phyloP scores from a whole-genome alignment of 2,113 vertebrate genomes.

The Oncorhynchus nerka region DNA sequence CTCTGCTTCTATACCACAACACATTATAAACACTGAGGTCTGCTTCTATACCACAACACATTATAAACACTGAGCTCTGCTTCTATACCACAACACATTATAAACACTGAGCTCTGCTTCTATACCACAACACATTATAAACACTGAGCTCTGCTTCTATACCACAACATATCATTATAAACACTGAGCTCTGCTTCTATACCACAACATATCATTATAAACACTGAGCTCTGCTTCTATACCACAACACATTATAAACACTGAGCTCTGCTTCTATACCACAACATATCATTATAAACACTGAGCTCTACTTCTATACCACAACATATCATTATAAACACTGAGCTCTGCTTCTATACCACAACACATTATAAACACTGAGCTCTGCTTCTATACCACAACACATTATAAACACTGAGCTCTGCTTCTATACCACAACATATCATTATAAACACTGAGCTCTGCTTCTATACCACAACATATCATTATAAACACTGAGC shows the following conservation, averaged over 20 bases:
- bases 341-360: background rate
- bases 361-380: background rate
- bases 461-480: too few relatives aligned
- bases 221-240: too few relatives aligned
- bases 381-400: background rate
- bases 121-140: conserved; percentile 9
- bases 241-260: conserved; percentile 23
- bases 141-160: background rate
- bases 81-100: background rate
- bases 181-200: too few relatives aligned
- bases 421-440: background rate
- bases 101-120: background rate
- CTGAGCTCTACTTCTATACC: too few relatives aligned
- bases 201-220: conserved; percentile 9
- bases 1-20: background rate
- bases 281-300: conserved; percentile 14
- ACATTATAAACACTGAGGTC: background rate
- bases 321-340: background rate
- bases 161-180: too few relatives aligned
- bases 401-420: conserved; percentile 3
- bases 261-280: too few relatives aligned
- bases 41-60: conserved; percentile 10
- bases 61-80: conserved; percentile 1
- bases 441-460: conserved; percentile 7
- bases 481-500: too few relatives aligned